Evolutionary conservation across 2,888 invertebrate species (phyloP).

Genomic region (Spilarctia lutea): DNA sequence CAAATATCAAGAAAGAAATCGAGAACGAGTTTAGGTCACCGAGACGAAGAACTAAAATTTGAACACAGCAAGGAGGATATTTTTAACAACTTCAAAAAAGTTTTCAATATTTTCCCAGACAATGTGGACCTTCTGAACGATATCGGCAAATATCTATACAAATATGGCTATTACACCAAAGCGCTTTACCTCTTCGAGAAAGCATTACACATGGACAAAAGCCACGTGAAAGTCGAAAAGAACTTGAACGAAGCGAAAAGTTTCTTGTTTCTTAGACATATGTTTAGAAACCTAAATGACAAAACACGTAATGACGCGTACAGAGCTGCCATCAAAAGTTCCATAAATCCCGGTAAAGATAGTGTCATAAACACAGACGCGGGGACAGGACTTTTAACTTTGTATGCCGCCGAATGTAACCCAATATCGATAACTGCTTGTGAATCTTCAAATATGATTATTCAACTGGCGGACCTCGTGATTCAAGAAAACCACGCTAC

Average conservation of each 20-base stretch:
- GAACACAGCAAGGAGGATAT: constrained; percentile 22
- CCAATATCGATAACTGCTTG: constrained; percentile 59
- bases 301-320: constrained; percentile 39
- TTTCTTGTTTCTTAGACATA: constrained; percentile 24
- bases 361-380: constrained; percentile 36
- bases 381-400: constrained; percentile 79
- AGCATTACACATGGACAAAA: constrained; percentile 75
- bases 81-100: constrained; percentile 32
- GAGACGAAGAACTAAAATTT: constrained; percentile 26
- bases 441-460: constrained; percentile 26
- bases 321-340: constrained; percentile 29
- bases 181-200: constrained; percentile 81
- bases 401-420: constrained; percentile 85
- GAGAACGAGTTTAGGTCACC: constrained; percentile 25
- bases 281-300: constrained; percentile 34
- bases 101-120: constrained; percentile 25
- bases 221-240: constrained; percentile 66
- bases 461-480: constrained; percentile 32
- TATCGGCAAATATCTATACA: constrained; percentile 28
- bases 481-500: constrained; percentile 29
- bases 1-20: constrained; percentile 12
- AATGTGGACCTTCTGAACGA: constrained; percentile 31
- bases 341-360: constrained; percentile 27
- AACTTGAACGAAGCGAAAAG: constrained; percentile 36
- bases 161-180: constrained; percentile 73